A percentile compares a stretch with the other conserved stretches of the same genome.
Evolutionary conservation across 2,888 invertebrate genomes (phyloP).

Genomic region (Actias luna): DNA sequence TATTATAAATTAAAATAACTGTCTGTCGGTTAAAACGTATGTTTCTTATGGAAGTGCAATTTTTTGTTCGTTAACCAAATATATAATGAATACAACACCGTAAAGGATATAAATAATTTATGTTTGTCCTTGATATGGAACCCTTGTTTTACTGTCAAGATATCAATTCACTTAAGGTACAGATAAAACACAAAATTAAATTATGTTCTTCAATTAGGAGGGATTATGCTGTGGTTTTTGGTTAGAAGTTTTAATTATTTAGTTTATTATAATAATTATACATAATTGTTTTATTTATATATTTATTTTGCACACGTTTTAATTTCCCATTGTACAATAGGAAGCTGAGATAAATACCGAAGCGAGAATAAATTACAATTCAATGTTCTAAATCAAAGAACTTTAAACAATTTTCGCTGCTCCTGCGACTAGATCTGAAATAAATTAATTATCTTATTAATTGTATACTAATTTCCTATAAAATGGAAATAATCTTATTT

Average conservation of each 20-base stretch:
- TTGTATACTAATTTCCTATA: too few relatives aligned
- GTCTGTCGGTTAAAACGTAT: background rate
- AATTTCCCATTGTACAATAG: too few relatives aligned
- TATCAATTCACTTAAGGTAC: conserved; percentile 64
- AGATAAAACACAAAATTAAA: conserved; percentile 69
- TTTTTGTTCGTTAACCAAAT: conserved; percentile 19
- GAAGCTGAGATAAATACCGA: too few relatives aligned
- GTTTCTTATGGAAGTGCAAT: background rate
- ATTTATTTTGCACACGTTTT: too few relatives aligned
- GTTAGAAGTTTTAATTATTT: background rate
- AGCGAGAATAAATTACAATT: too few relatives aligned
- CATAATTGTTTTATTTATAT: too few relatives aligned
- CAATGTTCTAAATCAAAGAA: too few relatives aligned
- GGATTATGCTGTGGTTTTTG: conserved; percentile 9
- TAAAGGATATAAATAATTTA: conserved; percentile 33
- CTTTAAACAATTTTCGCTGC: too few relatives aligned
- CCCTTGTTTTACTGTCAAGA: conserved; percentile 60
- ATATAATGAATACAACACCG: conserved; percentile 11
- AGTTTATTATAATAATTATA: too few relatives aligned
- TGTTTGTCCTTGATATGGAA: conserved; percentile 46
- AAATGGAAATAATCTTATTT: too few relatives aligned
- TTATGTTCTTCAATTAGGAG: conserved; percentile 54
- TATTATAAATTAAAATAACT: background rate
- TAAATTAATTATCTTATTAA: too few relatives aligned
- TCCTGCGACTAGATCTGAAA: too few relatives aligned